phyloP scores from a whole-genome alignment of 2,888 invertebrate genomes.

The Thyatira batis region DNA sequence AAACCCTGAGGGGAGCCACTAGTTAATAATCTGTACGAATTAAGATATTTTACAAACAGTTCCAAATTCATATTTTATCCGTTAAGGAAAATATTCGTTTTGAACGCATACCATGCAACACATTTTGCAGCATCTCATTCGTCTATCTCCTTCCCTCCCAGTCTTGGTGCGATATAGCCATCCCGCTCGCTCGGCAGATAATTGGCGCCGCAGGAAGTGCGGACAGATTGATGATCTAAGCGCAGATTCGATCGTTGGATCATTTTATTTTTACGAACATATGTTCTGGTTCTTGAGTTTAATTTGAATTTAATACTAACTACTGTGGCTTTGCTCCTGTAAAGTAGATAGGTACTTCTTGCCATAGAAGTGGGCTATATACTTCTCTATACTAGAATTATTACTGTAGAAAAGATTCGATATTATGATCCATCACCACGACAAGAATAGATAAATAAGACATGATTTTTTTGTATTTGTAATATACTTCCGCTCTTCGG shows the following conservation, averaged over 20 bases:
- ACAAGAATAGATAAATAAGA: too few species aligned
- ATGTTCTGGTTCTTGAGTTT: conserved; percentile 36
- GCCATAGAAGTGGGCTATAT: too few species aligned
- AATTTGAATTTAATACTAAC: conserved; percentile 9
- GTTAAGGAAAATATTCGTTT: neutral
- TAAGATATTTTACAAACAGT: neutral
- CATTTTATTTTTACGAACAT: conserved; percentile 28
- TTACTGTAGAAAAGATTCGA: too few species aligned
- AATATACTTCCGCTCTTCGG: too few species aligned
- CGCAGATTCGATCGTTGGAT: conserved; percentile 46
- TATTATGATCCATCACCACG: too few species aligned
- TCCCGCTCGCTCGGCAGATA: conserved; percentile 51
- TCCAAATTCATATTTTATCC: neutral
- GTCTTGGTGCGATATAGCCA: conserved; percentile 8
- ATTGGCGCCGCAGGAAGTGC: conserved; percentile 68
- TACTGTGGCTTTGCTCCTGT: too few species aligned
- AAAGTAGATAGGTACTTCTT: too few species aligned
- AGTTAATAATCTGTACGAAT: too few species aligned
- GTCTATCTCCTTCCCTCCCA: conserved; percentile 33
- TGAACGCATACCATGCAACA: conserved; percentile 4
- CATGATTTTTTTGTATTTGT: too few species aligned
- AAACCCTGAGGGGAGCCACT: too few species aligned
- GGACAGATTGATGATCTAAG: conserved; percentile 73
- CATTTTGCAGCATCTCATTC: conserved; percentile 24
- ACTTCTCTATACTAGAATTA: too few species aligned